Conservation (phyloP, 2,113 vertebrate genomes). For the Puffinus mauretanicus region DNA sequence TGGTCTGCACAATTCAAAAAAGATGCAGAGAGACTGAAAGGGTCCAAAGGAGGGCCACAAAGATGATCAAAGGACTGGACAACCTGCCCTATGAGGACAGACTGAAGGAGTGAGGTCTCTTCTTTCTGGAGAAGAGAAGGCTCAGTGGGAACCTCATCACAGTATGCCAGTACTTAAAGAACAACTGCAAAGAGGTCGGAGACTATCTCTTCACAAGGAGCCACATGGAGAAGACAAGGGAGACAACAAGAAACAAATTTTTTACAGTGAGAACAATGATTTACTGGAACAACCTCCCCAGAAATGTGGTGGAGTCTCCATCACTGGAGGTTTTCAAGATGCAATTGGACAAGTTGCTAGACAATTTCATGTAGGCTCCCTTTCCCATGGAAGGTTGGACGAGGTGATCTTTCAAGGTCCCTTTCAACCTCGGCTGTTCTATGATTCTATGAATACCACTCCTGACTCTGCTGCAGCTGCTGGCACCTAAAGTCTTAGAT, state of each 20-base stretch:
- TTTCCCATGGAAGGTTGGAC: neutral
- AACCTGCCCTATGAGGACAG: neutral
- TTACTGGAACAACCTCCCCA: neutral
- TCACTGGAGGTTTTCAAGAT: neutral
- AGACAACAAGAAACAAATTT: neutral
- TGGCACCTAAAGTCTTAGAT: neutral
- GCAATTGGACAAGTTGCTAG: neutral
- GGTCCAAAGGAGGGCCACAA: neutral
- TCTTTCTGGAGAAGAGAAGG: neutral
- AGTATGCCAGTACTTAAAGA: neutral
- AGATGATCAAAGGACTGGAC: neutral
- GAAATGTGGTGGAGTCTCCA: neutral
- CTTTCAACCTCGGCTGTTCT: neutral
- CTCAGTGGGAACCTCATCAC: neutral
- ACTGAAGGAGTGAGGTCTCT: neutral
- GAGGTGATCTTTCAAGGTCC: neutral
- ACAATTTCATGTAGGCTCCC: no score
- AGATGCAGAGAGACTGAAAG: neutral
- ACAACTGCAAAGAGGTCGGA: neutral
- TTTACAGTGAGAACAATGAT: neutral
- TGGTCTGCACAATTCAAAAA: neutral
- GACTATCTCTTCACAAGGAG: neutral
- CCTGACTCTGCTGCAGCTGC: neutral
- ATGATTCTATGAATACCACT: neutral
- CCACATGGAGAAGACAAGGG: neutral